Evolutionary conservation across 2,113 vertebrate species (phyloP), one percentile per base, ranked within the genome.

Genomic region (Saguinus midas): DNA sequence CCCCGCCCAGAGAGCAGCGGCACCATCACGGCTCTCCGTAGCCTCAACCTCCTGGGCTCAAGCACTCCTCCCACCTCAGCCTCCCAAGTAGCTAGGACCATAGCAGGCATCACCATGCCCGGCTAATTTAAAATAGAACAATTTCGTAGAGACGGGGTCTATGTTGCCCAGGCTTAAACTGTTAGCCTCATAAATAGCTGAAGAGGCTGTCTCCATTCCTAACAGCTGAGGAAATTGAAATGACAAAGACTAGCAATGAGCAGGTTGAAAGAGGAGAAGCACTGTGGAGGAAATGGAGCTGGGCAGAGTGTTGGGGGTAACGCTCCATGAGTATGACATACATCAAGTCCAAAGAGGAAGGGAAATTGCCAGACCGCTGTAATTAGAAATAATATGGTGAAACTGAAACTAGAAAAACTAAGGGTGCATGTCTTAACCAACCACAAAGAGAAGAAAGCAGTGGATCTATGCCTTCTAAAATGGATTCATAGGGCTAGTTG

Each of bases 341-440:
- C 40, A 6, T 18, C 9, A 93, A 64, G 72, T 64, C 86, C 81
- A 82, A 61, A 96, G 94, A 94, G 96, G 91, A 97, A 96, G 92
- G 50, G 68, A 94, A 82, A 61, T 90, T 96, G 96, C 86, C 80
- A 88, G 95, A 57, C 83, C 92, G 66, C 87, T 94, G n/a, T 84
- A 85, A 64, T 97, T 97, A 96, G 92, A 95, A 94, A 61, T 79
- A 78, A 50, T 40, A 57, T 92, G 96, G 37, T 35, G 82, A 93
- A 96, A 97, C 4, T 72, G 93, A 93, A 95, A 83, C 82, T 72
- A 91, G 88, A 81, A 91, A 87, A 88, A 76, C 80, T 13, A 78
- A 95, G 78, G 8, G 40, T 37, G 35, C 23, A 5, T 79, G 32
- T 88, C 66, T 93, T 79, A 55, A 64, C 52, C 50, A 80, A 29